Conservation (phyloP, 2,113 vertebrate genomes). For the Pycnonotus jocosus region DNA sequence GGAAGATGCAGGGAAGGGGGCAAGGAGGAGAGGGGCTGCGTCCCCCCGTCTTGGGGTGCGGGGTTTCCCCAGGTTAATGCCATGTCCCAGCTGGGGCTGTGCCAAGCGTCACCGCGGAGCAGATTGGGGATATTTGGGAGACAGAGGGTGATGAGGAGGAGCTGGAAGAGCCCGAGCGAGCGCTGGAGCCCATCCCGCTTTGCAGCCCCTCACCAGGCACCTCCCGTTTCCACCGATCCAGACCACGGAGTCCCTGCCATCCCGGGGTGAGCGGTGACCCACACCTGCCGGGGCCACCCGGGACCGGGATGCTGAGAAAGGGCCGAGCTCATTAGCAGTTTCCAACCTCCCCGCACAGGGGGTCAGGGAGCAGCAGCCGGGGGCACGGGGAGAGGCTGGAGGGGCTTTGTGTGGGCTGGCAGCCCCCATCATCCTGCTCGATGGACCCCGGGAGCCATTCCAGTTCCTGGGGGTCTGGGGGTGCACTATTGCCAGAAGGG, state of each 20-base stretch:
- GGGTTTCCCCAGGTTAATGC: background rate
- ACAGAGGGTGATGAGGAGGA: background rate
- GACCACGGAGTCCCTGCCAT: background rate
- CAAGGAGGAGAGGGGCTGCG: background rate
- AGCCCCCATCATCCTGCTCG: fast-evolving
- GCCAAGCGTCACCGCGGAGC: fast-evolving
- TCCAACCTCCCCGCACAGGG: background rate
- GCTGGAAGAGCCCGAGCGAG: background rate
- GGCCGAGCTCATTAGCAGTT: background rate
- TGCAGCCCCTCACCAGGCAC: background rate
- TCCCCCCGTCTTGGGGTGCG: background rate
- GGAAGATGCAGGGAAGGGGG: background rate
- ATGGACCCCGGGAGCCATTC: fast-evolving
- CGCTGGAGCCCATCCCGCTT: background rate
- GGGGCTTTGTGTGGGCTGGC: background rate
- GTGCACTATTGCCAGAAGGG: background rate
- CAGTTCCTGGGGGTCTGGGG: background rate
- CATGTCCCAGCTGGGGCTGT: background rate
- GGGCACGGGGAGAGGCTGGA: background rate
- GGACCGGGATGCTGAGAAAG: background rate
- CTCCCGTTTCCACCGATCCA: background rate
- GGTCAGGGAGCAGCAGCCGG: constrained; percentile 14
- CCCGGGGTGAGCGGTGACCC: background rate
- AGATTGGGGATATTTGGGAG: fast-evolving
- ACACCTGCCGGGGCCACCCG: constrained; percentile 9